These are phyloP conservation scores for Hypselothyrea guttata DNA, from an alignment of 2,888 invertebrate genomes.

Conservation along the genomic window DNA sequence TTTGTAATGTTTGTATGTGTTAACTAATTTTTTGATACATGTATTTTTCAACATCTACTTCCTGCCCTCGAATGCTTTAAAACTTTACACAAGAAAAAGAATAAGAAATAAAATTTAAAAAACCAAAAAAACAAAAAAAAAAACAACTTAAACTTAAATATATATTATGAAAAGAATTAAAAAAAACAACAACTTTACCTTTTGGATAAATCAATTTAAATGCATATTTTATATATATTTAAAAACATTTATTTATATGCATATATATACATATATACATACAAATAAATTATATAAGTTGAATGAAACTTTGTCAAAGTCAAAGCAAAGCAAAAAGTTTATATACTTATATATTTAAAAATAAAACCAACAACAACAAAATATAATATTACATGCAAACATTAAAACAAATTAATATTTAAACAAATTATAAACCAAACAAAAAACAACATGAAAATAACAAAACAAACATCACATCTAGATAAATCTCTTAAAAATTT, in stretches of 20 bases:
- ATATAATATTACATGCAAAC: constrained; percentile 67
- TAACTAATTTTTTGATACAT: constrained; percentile 72
- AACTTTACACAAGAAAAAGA: constrained; percentile 70
- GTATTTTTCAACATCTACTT: constrained; percentile 78
- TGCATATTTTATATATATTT: constrained; percentile 75
- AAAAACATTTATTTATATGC: constrained; percentile 74
- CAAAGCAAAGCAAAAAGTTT: constrained; percentile 70
- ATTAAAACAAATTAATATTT: constrained; percentile 63
- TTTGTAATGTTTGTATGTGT: constrained; percentile 55
- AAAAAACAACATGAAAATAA: constrained; percentile 35
- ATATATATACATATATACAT: constrained; percentile 38
- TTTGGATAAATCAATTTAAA: constrained; percentile 77
- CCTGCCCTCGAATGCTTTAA: constrained; percentile 78
- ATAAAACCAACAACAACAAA: constrained; percentile 41
- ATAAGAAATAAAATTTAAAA: constrained; percentile 57
- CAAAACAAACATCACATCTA: constrained; percentile 68
- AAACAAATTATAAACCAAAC: constrained; percentile 49
- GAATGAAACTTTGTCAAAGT: constrained; percentile 66
- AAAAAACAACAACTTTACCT: constrained; percentile 76
- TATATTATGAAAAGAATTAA: constrained; percentile 63
- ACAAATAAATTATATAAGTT: constrained; percentile 58
- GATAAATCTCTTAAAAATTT: constrained; percentile 79
- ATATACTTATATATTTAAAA: constrained; percentile 71
- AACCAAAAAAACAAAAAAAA: constrained; percentile 24
- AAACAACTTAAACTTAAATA: constrained; percentile 18